A percentile compares a stretch with the other conserved stretches of the same genome.
Conservation (phyloP, 2,113 vertebrate species). For the Colinus virginianus region DNA sequence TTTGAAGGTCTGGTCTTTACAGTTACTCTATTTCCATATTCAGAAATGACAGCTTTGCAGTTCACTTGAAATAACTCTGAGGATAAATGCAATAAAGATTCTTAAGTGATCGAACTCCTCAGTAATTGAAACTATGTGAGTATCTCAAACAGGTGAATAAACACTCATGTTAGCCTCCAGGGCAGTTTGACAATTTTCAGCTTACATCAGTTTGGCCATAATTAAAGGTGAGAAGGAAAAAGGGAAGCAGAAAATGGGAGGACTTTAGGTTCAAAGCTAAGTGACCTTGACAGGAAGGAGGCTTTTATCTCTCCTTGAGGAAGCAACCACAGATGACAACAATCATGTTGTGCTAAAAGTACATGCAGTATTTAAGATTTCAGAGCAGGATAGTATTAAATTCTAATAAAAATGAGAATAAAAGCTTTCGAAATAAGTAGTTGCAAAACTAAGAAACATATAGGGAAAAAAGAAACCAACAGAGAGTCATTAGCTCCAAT, state of each 20-base stretch:
- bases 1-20: not conserved
- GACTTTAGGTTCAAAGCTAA: conserved; percentile 16
- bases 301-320: conserved; percentile 25
- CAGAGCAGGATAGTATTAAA: not conserved
- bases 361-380: conserved; percentile 19
- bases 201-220: conserved; percentile 15
- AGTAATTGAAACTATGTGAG: not conserved
- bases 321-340: not conserved
- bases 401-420: not conserved
- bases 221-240: conserved; percentile 8
- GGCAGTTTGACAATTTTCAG: conserved; percentile 23
- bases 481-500: not conserved
- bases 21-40: not conserved
- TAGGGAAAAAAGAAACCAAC: not conserved
- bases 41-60: not conserved
- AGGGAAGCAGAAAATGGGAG: not conserved
- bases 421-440: not conserved
- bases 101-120: not conserved
- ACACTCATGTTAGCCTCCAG: not conserved
- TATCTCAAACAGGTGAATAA: conserved; percentile 32
- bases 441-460: not conserved
- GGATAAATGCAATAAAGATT: not conserved
- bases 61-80: not conserved
- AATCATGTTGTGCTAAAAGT: not conserved
- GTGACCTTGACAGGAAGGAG: conserved; percentile 40